These are phyloP conservation scores for Hirundo rustica DNA, from an alignment of 2,797 vertebrate species.

Conservation along the genomic window DNA sequence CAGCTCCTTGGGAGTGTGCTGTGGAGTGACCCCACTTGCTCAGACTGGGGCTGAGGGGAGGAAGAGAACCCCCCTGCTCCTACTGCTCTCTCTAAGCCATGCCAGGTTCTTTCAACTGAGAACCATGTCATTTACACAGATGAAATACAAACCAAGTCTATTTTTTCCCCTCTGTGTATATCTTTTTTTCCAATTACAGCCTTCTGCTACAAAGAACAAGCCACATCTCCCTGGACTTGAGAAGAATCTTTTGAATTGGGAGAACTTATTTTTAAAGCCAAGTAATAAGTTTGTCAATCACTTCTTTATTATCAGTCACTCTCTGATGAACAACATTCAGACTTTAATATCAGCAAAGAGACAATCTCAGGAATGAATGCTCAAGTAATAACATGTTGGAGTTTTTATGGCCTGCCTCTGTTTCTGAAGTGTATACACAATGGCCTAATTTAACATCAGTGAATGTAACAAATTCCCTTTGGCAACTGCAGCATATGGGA, in stretches of 20 bases:
- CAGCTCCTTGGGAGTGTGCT: accelerated
- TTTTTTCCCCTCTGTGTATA: neutral
- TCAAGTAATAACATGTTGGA: slow-evolving; percentile 62
- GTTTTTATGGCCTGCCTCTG: slow-evolving; percentile 59
- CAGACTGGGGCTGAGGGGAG: neutral
- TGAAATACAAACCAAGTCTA: slow-evolving; percentile 8
- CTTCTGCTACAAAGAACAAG: slow-evolving; percentile 25
- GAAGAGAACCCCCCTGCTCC: neutral
- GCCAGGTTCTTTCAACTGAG: neutral
- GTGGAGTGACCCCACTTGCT: accelerated
- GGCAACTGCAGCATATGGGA: slow-evolving; percentile 63
- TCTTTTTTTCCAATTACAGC: slow-evolving; percentile 28
- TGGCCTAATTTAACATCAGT: slow-evolving; percentile 64
- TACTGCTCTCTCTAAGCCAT: neutral
- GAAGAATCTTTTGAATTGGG: slow-evolving; percentile 28
- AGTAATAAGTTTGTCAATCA: slow-evolving; percentile 74
- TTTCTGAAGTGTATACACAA: slow-evolving; percentile 56
- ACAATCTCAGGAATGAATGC: slow-evolving; percentile 57
- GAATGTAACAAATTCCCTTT: slow-evolving; percentile 57
- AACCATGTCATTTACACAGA: neutral
- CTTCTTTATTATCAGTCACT: slow-evolving; percentile 72
- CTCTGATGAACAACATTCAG: slow-evolving; percentile 71
- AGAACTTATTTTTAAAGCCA: slow-evolving; percentile 63
- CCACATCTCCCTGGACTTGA: neutral
- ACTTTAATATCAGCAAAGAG: slow-evolving; percentile 69